Evolutionary conservation across 2,113 vertebrate genomes (phyloP).

Genomic region (Hyaena hyaena): DNA sequence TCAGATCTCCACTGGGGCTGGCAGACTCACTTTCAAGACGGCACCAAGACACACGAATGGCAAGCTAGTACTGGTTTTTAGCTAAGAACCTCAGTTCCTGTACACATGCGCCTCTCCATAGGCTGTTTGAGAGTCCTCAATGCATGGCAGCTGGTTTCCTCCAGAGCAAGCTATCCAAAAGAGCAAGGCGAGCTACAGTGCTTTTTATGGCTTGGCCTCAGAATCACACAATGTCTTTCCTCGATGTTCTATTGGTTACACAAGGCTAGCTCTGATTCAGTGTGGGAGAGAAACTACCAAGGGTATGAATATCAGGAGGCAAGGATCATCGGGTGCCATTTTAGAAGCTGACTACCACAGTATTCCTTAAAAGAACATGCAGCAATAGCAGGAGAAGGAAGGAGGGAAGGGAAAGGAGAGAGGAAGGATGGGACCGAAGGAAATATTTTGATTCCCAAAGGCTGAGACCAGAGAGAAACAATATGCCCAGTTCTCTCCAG

Average conservation of each 20-base stretch:
- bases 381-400: not conserved
- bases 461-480: slow-evolving; percentile 50
- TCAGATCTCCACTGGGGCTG: not conserved
- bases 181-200: not conserved
- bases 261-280: not conserved
- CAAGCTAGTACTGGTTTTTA: not conserved
- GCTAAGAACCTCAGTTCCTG: slow-evolving; percentile 19
- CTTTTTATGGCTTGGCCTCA: slow-evolving; percentile 23
- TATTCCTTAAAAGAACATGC: slow-evolving; percentile 7
- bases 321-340: not conserved
- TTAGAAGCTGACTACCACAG: not conserved
- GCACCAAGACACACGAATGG: not conserved
- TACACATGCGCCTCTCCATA: not conserved
- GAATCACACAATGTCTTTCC: not conserved
- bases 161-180: not conserved
- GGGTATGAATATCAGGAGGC: not conserved
- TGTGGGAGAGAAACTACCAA: not conserved
- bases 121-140: not conserved
- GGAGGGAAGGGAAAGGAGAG: not conserved
- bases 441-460: slow-evolving; percentile 59
- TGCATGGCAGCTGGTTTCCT: not conserved
- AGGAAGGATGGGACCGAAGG: slow-evolving; percentile 7
- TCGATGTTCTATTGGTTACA: not conserved
- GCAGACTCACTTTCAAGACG: not conserved
- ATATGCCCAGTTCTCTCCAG: slow-evolving; percentile 2